phyloP scores from a whole-genome alignment of 2,888 invertebrate species.

The Callinectes sapidus region DNA sequence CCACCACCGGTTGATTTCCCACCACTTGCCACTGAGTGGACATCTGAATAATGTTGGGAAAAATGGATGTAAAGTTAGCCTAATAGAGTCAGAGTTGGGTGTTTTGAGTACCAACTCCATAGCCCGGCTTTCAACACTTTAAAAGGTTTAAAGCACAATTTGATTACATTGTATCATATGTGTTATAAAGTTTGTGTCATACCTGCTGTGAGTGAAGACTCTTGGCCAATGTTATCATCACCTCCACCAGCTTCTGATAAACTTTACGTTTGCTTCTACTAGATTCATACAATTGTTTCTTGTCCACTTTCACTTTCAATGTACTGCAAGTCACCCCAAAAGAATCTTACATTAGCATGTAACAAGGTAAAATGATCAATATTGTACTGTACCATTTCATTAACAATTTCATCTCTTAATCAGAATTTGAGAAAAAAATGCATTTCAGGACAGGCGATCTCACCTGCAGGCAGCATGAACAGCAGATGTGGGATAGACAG shows the following conservation, averaged over 20 bases:
- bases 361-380: too few species aligned
- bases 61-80: too few species aligned
- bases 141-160: background rate
- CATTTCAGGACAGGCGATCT: background rate
- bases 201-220: constrained; percentile 44
- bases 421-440: too few species aligned
- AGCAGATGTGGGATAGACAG: constrained; percentile 55
- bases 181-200: background rate
- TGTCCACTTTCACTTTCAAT: constrained; percentile 52
- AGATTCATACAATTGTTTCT: constrained; percentile 49
- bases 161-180: background rate
- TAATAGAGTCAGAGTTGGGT: too few species aligned
- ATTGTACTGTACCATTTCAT: too few species aligned
- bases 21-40: too few species aligned
- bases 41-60: too few species aligned
- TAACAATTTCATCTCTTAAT: too few species aligned
- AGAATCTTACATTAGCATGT: background rate
- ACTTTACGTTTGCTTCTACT: constrained; percentile 48
- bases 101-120: too few species aligned
- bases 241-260: constrained; percentile 47
- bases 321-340: background rate
- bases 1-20: too few species aligned
- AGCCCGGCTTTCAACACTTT: too few species aligned
- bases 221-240: constrained; percentile 50
- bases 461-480: constrained; percentile 58